Percentiles rank a stretch among this genome's conserved stretches.
phyloP scores from a whole-genome alignment of 2,797 vertebrate species.

The Rhyacichthys aspro region DNA sequence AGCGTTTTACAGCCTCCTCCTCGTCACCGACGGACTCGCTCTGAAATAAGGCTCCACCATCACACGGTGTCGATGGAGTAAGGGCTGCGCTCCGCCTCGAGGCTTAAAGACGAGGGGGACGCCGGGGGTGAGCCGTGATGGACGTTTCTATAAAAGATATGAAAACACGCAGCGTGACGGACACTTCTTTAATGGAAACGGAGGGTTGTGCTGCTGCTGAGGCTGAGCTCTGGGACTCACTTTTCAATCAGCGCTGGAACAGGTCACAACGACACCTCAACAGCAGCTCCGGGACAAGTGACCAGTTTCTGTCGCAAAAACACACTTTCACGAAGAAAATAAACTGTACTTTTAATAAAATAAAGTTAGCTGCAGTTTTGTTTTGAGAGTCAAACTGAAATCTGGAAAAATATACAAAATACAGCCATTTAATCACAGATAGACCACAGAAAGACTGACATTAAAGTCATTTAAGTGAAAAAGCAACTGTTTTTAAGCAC shows the following conservation, averaged over 20 bases:
- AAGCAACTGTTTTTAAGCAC: too few relatives aligned
- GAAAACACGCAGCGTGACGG: slow-evolving; percentile 61
- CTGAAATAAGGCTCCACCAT: slow-evolving; percentile 52
- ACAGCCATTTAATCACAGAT: too few relatives aligned
- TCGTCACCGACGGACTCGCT: slow-evolving; percentile 49
- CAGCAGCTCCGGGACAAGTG: too few relatives aligned
- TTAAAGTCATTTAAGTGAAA: too few relatives aligned
- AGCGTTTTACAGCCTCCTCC: slow-evolving; percentile 5
- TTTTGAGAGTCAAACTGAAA: too few relatives aligned
- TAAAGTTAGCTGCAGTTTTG: too few relatives aligned
- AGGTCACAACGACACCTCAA: too few relatives aligned
- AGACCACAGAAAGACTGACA: too few relatives aligned
- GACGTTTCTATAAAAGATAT: slow-evolving; percentile 64
- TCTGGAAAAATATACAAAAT: too few relatives aligned
- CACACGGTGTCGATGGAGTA: slow-evolving; percentile 40
- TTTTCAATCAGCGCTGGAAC: neutral
- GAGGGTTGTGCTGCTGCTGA: slow-evolving; percentile 26
- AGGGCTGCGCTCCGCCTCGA: neutral
- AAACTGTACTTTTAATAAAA: too few relatives aligned
- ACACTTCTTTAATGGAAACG: slow-evolving; percentile 70
- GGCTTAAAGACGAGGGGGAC: neutral
- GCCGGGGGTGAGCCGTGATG: slow-evolving; percentile 40
- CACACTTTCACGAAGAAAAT: too few relatives aligned
- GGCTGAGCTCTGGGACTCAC: neutral
- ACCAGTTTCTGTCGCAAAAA: too few relatives aligned